A percentile compares a stretch with the other conserved stretches of the same genome.
phyloP scores from a whole-genome alignment of 2,888 invertebrate genomes.

The Himalopsyche anomala region DNA sequence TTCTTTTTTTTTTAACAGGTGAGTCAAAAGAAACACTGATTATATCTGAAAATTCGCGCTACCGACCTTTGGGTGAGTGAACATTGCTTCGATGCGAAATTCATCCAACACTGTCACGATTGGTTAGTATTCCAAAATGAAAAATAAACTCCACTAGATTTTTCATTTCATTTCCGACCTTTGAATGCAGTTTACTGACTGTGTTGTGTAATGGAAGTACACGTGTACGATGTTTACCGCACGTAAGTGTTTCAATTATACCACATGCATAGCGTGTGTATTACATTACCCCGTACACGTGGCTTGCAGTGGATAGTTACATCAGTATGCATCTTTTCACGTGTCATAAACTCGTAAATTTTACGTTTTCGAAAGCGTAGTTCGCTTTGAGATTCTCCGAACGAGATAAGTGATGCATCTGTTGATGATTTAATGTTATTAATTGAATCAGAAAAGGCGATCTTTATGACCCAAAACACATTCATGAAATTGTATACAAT shows the following conservation, averaged over 20 bases:
- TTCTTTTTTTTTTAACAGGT: neutral
- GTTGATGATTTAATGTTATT: neutral
- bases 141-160: too few species aligned
- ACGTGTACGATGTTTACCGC: too few species aligned
- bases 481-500: too few species aligned
- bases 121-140: too few species aligned
- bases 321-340: conserved; percentile 5
- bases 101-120: too few species aligned
- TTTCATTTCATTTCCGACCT: too few species aligned
- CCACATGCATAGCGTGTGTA: neutral
- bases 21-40: neutral
- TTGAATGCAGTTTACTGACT: too few species aligned
- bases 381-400: neutral
- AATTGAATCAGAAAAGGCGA: too few species aligned
- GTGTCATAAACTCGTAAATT: conserved; percentile 27
- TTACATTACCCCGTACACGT: conserved; percentile 4
- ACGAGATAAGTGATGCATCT: conserved; percentile 10
- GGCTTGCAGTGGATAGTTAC: neutral
- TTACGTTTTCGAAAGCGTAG: conserved; percentile 13
- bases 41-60: neutral
- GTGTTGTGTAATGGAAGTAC: too few species aligned
- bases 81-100: too few species aligned
- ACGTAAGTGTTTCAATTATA: too few species aligned
- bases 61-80: too few species aligned
- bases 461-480: neutral